These are phyloP conservation scores for Latheticus oryzae DNA, from an alignment of 2,888 invertebrate genomes.

Conservation along the genomic window DNA sequence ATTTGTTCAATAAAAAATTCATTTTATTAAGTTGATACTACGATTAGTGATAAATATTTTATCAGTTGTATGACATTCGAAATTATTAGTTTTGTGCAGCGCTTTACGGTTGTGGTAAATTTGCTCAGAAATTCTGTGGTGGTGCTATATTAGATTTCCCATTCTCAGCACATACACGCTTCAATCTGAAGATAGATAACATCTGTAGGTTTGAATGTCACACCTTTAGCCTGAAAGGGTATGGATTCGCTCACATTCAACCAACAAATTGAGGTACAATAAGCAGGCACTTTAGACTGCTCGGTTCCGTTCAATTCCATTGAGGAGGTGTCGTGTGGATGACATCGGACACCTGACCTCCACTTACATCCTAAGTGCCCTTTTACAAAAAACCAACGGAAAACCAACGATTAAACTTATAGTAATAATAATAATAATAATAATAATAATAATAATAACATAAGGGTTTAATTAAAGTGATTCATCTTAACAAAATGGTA, in stretches of 20 bases:
- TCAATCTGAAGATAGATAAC: conserved; percentile 39
- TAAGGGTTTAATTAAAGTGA: conserved; percentile 66
- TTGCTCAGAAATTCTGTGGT: conserved; percentile 24
- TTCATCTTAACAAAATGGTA: conserved; percentile 66
- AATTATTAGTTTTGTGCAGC: no score
- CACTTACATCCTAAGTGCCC: conserved; percentile 40
- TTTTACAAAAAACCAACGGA: conserved; percentile 25
- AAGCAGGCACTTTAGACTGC: conserved; percentile 57
- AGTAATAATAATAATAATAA: no score
- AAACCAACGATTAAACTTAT: no score
- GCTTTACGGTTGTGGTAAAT: conserved; percentile 30
- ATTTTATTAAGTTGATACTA: no score
- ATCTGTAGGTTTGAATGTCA: conserved; percentile 45
- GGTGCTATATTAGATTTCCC: conserved; percentile 39
- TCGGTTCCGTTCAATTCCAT: conserved; percentile 52
- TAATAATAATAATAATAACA: conserved; percentile 61
- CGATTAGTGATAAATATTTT: no score
- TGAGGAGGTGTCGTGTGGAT: conserved; percentile 55
- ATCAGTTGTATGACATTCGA: neutral
- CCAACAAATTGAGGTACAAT: conserved; percentile 56
- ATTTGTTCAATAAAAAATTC: no score
- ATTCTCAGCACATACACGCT: conserved; percentile 36
- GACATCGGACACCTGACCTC: conserved; percentile 56
- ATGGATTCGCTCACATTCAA: conserved; percentile 52
- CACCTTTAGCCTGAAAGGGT: conserved; percentile 52